A percentile compares a stretch with the other conserved stretches of the same genome.
These are phyloP conservation scores for Mormyrus lacerda DNA, from an alignment of 2,113 vertebrate genomes.

Conservation along the genomic window DNA sequence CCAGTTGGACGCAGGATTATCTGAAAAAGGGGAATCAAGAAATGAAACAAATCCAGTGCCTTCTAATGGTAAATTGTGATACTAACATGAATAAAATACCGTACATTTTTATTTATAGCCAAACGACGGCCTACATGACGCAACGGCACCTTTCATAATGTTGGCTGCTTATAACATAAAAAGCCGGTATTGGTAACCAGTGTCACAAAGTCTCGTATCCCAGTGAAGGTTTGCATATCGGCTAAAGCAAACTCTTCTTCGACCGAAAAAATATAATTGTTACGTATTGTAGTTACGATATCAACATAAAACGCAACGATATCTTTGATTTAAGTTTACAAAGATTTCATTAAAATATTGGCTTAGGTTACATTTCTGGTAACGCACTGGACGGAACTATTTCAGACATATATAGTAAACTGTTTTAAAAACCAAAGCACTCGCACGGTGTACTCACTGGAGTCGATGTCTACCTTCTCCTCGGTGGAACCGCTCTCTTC, in stretches of 20 bases:
- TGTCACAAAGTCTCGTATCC: neutral
- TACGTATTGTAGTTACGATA: neutral
- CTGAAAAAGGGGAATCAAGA: constrained; percentile 56
- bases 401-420: neutral
- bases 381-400: neutral
- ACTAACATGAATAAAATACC: neutral
- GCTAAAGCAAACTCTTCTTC: neutral
- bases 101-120: neutral
- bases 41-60: constrained; percentile 22
- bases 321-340: neutral
- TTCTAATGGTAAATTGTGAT: neutral
- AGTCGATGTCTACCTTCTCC: constrained; percentile 71
- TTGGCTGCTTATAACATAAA: neutral
- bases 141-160: neutral
- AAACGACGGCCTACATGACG: neutral
- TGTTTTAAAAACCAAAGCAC: neutral
- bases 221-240: neutral
- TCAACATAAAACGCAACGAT: neutral
- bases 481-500: constrained; percentile 69
- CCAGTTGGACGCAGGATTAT: constrained; percentile 94
- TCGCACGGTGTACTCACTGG: constrained; percentile 70
- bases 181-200: neutral
- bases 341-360: neutral
- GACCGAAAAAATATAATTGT: neutral
- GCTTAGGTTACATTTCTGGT: neutral